Percentiles rank a stretch among this genome's conserved stretches.
phyloP scores from a whole-genome alignment of 2,113 vertebrate species.

The Fregetta grallaria region DNA sequence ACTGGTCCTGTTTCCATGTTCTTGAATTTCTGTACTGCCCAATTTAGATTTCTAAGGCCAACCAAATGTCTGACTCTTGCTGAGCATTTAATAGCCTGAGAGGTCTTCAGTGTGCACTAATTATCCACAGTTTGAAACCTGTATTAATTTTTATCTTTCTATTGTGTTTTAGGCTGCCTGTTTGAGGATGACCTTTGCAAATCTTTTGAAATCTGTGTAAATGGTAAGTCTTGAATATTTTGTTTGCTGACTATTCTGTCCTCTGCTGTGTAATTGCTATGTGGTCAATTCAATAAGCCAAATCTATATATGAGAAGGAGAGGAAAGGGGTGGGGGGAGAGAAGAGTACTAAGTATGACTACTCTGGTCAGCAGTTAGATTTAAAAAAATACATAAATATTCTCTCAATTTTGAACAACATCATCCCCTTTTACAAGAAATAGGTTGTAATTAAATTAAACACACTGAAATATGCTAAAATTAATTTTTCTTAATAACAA shows the following conservation, averaged over 20 bases:
- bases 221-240: slow-evolving; percentile 82
- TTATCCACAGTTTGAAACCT: background rate
- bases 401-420: background rate
- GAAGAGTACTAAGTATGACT: background rate
- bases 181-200: slow-evolving; percentile 87
- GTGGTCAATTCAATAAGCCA: background rate
- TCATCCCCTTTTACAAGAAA: background rate
- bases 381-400: background rate
- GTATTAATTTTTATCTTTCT: slow-evolving; percentile 12
- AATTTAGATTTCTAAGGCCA: background rate
- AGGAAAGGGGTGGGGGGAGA: too few species aligned
- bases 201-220: slow-evolving; percentile 85
- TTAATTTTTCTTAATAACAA: background rate
- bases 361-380: background rate
- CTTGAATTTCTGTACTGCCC: background rate
- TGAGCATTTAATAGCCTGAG: background rate
- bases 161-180: slow-evolving; percentile 83
- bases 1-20: background rate
- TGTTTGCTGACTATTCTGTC: background rate
- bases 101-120: background rate
- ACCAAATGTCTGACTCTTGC: background rate
- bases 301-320: background rate
- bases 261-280: background rate
- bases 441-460: background rate
- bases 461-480: background rate